A percentile compares a stretch with the other conserved stretches of the same genome.
phyloP scores from a whole-genome alignment of 1,140 invertebrate genomes.

The Dreissena polymorpha region DNA sequence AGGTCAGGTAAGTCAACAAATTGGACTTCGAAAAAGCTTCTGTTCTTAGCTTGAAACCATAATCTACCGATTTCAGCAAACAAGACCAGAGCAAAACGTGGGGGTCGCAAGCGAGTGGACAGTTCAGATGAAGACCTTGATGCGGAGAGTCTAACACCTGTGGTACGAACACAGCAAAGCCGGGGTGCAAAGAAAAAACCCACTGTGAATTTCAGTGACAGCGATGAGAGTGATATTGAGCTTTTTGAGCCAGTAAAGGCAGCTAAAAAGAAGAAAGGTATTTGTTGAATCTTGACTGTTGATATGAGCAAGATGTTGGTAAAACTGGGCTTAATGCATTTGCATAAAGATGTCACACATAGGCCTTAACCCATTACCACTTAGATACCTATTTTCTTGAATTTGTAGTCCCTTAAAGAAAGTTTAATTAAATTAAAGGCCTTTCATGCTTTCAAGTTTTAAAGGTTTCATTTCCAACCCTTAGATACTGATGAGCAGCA shows the following conservation, averaged over 20 bases:
- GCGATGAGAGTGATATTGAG: slow-evolving; percentile 72
- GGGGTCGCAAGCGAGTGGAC: slow-evolving; percentile 50
- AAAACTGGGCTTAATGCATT: not conserved
- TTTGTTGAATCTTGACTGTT: not conserved
- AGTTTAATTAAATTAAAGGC: not conserved
- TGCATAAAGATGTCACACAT: not conserved
- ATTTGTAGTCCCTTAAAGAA: not conserved
- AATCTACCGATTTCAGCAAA: no score
- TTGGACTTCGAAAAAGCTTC: no score
- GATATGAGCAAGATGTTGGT: not conserved
- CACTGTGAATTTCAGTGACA: slow-evolving; percentile 67
- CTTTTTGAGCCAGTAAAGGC: slow-evolving; percentile 67
- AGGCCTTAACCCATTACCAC: not conserved
- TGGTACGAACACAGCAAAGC: slow-evolving; percentile 31
- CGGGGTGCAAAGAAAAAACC: slow-evolving; percentile 60
- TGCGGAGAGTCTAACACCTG: slow-evolving; percentile 53
- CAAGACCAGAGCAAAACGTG: slow-evolving; percentile 30
- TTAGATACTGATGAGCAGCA: no score
- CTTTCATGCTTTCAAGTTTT: no score
- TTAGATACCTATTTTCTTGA: no score
- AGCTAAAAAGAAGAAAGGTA: slow-evolving; percentile 53
- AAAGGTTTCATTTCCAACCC: no score
- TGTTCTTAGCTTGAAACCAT: no score
- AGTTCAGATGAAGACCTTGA: slow-evolving; percentile 62
- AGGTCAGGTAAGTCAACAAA: no score